Evolutionary conservation across 1,140 invertebrate species (phyloP).

Genomic region (Drosophila kurseongensis): DNA sequence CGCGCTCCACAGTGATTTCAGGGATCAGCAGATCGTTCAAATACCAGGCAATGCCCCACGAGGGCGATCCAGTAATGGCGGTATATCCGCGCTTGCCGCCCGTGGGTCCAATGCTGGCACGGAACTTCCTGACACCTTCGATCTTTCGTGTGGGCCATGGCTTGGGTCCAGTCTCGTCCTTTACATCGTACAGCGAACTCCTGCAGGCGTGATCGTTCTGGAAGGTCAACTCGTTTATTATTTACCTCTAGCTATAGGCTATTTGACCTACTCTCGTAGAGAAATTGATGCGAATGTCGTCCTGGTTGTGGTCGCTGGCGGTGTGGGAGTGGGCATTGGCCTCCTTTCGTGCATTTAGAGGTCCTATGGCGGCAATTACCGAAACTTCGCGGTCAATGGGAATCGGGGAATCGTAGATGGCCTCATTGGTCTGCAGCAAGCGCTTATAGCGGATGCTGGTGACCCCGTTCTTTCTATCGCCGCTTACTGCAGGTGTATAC

Average conservation of each 20-base stretch:
- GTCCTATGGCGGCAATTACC: slow-evolving; percentile 95
- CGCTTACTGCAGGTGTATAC: slow-evolving; percentile 85
- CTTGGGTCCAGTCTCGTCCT: slow-evolving; percentile 86
- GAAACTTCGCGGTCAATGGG: slow-evolving; percentile 88
- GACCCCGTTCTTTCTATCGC: slow-evolving; percentile 91
- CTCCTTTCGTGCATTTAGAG: slow-evolving; percentile 91
- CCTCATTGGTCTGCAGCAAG: slow-evolving; percentile 90
- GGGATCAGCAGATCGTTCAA: slow-evolving; percentile 96
- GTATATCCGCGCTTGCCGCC: slow-evolving; percentile 92
- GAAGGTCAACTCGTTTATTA: background rate
- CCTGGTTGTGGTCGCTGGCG: slow-evolving; percentile 89
- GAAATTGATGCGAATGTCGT: slow-evolving; percentile 91
- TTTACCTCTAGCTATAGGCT: background rate
- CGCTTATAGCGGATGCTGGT: slow-evolving; percentile 93
- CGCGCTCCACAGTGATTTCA: slow-evolving; percentile 94
- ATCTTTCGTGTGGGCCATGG: slow-evolving; percentile 88
- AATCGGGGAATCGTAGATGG: slow-evolving; percentile 89
- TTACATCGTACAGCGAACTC: slow-evolving; percentile 83
- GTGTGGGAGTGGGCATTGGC: slow-evolving; percentile 92
- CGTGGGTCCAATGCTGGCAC: slow-evolving; percentile 92
- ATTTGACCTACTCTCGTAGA: slow-evolving; percentile 84
- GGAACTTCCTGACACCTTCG: slow-evolving; percentile 87
- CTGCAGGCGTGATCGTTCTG: slow-evolving; percentile 83
- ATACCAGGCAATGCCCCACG: slow-evolving; percentile 97
- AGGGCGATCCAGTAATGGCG: slow-evolving; percentile 91